Conservation (phyloP, 2,888 invertebrate genomes). For the Drosophila kuntzei region DNA sequence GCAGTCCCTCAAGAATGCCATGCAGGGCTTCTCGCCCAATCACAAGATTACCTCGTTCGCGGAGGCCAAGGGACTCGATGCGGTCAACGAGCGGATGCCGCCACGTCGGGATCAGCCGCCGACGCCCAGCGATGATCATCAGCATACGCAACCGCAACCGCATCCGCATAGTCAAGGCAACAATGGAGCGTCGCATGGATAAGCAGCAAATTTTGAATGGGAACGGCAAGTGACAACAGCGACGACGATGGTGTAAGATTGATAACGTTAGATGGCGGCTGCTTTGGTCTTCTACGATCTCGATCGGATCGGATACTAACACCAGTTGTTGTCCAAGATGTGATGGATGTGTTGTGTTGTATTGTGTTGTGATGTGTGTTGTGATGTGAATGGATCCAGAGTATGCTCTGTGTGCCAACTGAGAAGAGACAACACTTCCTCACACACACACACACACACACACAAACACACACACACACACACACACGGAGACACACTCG, state of each 20-base stretch:
- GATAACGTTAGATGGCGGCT: background rate
- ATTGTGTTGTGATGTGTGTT: slow-evolving; percentile 9
- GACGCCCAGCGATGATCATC: slow-evolving; percentile 86
- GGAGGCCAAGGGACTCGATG: slow-evolving; percentile 99
- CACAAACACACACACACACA: slow-evolving; percentile 7
- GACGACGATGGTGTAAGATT: slow-evolving; percentile 1
- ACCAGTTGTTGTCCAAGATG: slow-evolving; percentile 9
- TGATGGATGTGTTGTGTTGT: slow-evolving; percentile 16
- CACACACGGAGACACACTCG: slow-evolving; percentile 18
- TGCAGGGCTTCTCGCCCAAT: slow-evolving; percentile 98
- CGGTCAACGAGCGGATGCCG: slow-evolving; percentile 99
- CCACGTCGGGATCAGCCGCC: slow-evolving; percentile 94
- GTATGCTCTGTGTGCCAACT: background rate
- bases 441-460: background rate
- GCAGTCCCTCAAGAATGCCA: slow-evolving; percentile 97
- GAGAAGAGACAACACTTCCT: background rate
- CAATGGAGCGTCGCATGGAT: slow-evolving; percentile 79
- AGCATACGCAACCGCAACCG: slow-evolving; percentile 44
- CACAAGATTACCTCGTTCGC: slow-evolving; percentile 99
- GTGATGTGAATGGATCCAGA: background rate
- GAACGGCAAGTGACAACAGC: slow-evolving; percentile 22
- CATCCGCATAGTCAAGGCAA: slow-evolving; percentile 65
- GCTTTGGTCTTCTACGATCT: background rate
- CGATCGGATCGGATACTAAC: slow-evolving; percentile 3
- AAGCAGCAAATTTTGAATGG: slow-evolving; percentile 46